phyloP scores from a whole-genome alignment of 2,888 invertebrate genomes.

The Caenorhabditis sulstoni region DNA sequence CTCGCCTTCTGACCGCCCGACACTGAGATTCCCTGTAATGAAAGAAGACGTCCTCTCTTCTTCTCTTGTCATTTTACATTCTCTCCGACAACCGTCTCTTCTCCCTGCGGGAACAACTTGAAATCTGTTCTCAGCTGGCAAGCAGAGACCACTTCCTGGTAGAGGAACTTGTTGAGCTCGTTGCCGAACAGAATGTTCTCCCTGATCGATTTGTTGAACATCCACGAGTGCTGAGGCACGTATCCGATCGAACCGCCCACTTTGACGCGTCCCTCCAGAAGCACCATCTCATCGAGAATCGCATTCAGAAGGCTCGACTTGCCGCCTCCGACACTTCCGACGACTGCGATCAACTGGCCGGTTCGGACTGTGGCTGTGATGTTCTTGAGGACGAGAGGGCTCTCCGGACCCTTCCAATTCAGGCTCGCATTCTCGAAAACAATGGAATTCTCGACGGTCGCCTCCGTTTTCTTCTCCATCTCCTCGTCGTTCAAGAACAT shows the following conservation, averaged over 20 bases:
- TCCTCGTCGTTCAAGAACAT: constrained; percentile 55
- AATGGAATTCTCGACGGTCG: constrained; percentile 84
- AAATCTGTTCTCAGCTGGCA: no score
- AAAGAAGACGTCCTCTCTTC: no score
- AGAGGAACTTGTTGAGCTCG: no score
- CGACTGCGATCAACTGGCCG: constrained; percentile 60
- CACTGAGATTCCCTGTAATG: constrained; percentile 79
- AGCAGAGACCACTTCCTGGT: no score
- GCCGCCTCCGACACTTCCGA: constrained; percentile 69
- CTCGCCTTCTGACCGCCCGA: constrained; percentile 83
- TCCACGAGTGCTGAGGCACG: constrained; percentile 97
- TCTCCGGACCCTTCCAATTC: constrained; percentile 47
- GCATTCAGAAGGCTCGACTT: constrained; percentile 68
- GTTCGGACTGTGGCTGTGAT: constrained; percentile 38
- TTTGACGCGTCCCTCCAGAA: constrained; percentile 73
- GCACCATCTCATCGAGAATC: constrained; percentile 84
- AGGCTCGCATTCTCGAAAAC: constrained; percentile 83
- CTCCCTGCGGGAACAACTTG: no score
- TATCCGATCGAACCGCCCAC: constrained; percentile 86
- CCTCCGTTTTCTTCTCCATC: constrained; percentile 39
- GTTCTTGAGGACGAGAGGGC: constrained; percentile 30
- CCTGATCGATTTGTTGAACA: constrained; percentile 92
- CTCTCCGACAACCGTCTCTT: no score
- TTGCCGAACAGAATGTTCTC: constrained; percentile 89
- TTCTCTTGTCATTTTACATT: no score